Percentiles rank a stretch among this genome's conserved stretches.
Evolutionary conservation across 2,797 vertebrate genomes (phyloP).

Genomic region (Trematomus bernacchii): DNA sequence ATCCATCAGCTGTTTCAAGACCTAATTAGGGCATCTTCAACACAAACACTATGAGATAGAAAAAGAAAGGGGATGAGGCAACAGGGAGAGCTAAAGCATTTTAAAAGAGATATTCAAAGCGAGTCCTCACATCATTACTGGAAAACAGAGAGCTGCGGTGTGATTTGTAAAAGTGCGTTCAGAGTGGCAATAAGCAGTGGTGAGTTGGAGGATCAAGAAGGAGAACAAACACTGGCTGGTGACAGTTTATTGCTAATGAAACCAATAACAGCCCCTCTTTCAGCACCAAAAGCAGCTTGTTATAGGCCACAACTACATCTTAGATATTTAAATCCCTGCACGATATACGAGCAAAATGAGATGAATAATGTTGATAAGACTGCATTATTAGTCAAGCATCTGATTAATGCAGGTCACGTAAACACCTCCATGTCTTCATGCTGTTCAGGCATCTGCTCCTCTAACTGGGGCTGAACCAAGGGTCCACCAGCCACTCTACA

Average conservation of each 20-base stretch:
- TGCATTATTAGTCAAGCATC: slow-evolving; percentile 33
- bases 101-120: slow-evolving; percentile 12
- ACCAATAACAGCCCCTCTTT: slow-evolving; percentile 41
- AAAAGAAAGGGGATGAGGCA: slow-evolving; percentile 11
- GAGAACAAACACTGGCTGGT: background rate
- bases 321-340: slow-evolving; percentile 42
- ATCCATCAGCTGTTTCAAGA: slow-evolving; percentile 45
- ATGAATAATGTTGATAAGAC: slow-evolving; percentile 55
- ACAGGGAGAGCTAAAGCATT: slow-evolving; percentile 19
- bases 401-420: slow-evolving; percentile 58
- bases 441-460: slow-evolving; percentile 58
- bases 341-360: slow-evolving; percentile 60
- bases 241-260: slow-evolving; percentile 45
- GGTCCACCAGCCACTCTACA: slow-evolving; percentile 25
- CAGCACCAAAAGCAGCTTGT: slow-evolving; percentile 36
- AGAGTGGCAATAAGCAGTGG: slow-evolving; percentile 11
- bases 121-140: slow-evolving; percentile 9
- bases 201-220: background rate
- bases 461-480: slow-evolving; percentile 16
- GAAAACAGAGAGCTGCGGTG: slow-evolving; percentile 19
- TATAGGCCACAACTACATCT: slow-evolving; percentile 32
- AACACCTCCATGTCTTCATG: slow-evolving; percentile 39
- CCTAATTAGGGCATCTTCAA: slow-evolving; percentile 45
- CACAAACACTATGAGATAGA: slow-evolving; percentile 11
- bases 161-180: slow-evolving; percentile 16